Percentiles rank a stretch among this genome's conserved stretches.
Evolutionary conservation across 2,113 vertebrate species (phyloP).

Genomic region (Oncorhynchus keta): DNA sequence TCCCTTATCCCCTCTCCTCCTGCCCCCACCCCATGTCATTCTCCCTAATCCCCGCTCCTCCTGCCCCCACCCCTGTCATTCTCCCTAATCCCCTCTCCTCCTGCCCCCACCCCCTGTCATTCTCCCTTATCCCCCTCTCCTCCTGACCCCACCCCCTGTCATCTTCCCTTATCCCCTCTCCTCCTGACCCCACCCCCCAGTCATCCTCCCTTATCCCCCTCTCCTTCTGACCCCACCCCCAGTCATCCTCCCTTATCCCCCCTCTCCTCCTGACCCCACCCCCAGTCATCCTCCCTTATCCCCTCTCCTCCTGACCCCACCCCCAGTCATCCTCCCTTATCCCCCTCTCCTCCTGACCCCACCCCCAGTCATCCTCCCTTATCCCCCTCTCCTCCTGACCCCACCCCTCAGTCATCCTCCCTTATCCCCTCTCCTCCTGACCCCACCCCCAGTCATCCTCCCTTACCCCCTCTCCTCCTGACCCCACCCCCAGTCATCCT

Average conservation of each 20-base stretch:
- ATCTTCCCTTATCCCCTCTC: not conserved
- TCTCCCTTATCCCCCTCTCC: conserved; percentile 8
- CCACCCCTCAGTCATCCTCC: conserved; percentile 50
- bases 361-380: not conserved
- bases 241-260: not conserved
- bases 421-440: not conserved
- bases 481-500: conserved; percentile 51
- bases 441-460: not conserved
- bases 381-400: conserved; percentile 31
- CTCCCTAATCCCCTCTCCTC: conserved; percentile 50
- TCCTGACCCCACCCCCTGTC: conserved; percentile 2
- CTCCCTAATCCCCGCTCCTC: too few species aligned
- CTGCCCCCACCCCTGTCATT: conserved; percentile 37
- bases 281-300: conserved; percentile 54
- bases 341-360: conserved; percentile 18
- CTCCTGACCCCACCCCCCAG: not conserved
- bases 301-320: conserved; percentile 24
- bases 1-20: conserved; percentile 49
- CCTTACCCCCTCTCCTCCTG: conserved; percentile 34
- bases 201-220: conserved; percentile 27
- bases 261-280: conserved; percentile 15
- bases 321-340: not conserved
- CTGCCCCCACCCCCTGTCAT: not conserved
- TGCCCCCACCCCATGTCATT: not conserved
- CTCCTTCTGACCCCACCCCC: conserved; percentile 11